Evolutionary conservation across 1,140 invertebrate species (phyloP).

Genomic region (Antheraea pernyi): DNA sequence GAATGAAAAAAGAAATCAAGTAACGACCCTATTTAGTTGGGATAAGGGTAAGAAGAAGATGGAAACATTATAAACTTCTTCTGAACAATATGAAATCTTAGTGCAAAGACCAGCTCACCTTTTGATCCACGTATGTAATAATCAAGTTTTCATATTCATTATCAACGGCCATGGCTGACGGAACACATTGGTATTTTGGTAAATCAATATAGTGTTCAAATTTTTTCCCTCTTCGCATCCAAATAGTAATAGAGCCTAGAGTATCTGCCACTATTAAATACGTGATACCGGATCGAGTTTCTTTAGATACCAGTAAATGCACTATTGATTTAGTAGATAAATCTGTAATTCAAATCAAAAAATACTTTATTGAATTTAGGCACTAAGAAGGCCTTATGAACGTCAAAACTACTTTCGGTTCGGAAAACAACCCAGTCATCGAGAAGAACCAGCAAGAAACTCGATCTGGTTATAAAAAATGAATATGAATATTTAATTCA

Average conservation of each 20-base stretch:
- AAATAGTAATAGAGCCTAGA: slow-evolving; percentile 81
- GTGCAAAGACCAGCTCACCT: slow-evolving; percentile 70
- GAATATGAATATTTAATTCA: too few relatives aligned
- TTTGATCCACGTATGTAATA: slow-evolving; percentile 86
- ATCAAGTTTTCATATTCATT: slow-evolving; percentile 79
- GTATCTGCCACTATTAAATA: slow-evolving; percentile 83
- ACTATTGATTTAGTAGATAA: slow-evolving; percentile 74
- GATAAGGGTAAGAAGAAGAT: too few relatives aligned
- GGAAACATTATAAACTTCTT: too few relatives aligned
- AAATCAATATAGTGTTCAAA: slow-evolving; percentile 79
- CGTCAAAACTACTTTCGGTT: too few relatives aligned
- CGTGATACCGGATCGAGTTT: slow-evolving; percentile 59
- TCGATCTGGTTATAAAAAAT: too few relatives aligned
- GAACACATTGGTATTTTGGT: slow-evolving; percentile 83
- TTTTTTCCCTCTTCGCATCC: slow-evolving; percentile 65
- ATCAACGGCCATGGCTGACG: slow-evolving; percentile 84
- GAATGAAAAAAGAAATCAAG: too few relatives aligned
- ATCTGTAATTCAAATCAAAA: slow-evolving; percentile 53
- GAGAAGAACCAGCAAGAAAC: too few relatives aligned
- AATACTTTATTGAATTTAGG: too few relatives aligned
- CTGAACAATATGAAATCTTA: not conserved
- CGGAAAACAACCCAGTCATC: too few relatives aligned
- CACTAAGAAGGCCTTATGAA: too few relatives aligned
- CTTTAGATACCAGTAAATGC: slow-evolving; percentile 77
- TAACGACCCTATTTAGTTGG: too few relatives aligned